Conservation (phyloP, 2,888 invertebrate genomes). For the Drosophila kokeensis region DNA sequence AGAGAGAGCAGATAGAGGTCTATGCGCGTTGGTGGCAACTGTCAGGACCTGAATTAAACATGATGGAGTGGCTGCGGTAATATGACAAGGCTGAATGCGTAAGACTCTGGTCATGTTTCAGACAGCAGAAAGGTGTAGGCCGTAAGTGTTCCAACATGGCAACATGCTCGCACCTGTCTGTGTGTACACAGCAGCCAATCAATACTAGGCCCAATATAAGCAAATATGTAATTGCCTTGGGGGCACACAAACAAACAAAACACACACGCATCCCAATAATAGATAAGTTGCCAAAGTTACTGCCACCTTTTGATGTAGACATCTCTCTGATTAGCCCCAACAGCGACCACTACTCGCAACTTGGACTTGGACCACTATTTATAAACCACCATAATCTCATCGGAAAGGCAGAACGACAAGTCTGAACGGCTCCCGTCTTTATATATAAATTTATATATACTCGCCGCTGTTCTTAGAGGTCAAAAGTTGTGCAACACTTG, state of each 20-base stretch:
- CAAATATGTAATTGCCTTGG: conserved; percentile 24
- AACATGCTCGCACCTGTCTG: conserved; percentile 26
- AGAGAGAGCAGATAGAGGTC: not conserved
- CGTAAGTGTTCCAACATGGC: conserved; percentile 21
- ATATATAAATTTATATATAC: not conserved
- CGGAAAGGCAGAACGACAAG: not conserved
- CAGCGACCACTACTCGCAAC: not conserved
- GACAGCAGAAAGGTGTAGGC: conserved; percentile 17
- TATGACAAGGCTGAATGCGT: conserved; percentile 61
- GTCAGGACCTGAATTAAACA: conserved; percentile 56
- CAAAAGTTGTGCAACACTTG: conserved; percentile 21
- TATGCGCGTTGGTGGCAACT: conserved; percentile 26
- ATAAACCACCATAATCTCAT: conserved; percentile 11
- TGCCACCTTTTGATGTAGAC: conserved; percentile 5
- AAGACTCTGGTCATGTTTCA: conserved; percentile 16
- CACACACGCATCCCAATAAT: conserved; percentile 4
- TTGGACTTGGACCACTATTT: conserved; percentile 19
- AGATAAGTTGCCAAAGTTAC: conserved; percentile 10
- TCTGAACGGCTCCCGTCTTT: not conserved
- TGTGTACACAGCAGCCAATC: conserved; percentile 33
- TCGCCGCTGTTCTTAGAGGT: conserved; percentile 26
- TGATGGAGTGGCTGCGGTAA: conserved; percentile 74
- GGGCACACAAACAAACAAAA: conserved; percentile 7
- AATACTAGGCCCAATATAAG: conserved; percentile 32
- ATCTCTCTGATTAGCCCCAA: conserved; percentile 6